Evolutionary conservation across 2,113 vertebrate species (phyloP).

Genomic region (Ciconia stormi): DNA sequence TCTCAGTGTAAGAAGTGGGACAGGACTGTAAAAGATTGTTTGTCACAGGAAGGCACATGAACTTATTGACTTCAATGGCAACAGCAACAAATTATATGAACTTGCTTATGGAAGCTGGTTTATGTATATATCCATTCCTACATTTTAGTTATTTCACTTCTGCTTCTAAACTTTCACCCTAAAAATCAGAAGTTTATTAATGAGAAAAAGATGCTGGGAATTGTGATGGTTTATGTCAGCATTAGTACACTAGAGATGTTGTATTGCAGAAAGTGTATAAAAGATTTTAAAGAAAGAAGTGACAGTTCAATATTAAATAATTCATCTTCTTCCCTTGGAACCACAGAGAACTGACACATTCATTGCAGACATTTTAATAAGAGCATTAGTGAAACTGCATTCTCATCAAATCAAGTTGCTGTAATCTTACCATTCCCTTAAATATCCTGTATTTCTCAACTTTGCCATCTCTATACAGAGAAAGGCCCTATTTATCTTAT

Average conservation of each 20-base stretch:
- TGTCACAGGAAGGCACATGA: background rate
- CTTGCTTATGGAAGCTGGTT: background rate
- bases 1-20: background rate
- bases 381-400: background rate
- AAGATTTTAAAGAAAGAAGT: background rate
- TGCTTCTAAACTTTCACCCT: background rate
- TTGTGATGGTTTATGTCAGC: background rate
- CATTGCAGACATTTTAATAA: conserved; percentile 2
- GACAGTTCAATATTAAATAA: background rate
- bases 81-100: background rate
- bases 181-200: background rate
- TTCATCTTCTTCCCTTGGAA: background rate
- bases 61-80: background rate
- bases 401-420: background rate
- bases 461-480: background rate
- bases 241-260: background rate
- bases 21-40: background rate
- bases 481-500: background rate
- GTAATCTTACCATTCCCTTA: background rate
- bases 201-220: background rate
- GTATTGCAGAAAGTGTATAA: background rate
- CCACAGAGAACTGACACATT: background rate
- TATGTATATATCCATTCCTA: background rate
- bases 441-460: background rate
- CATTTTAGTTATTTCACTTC: background rate